A percentile compares a stretch with the other conserved stretches of the same genome.
These are phyloP conservation scores for Megaustenia siamemsis DNA, from an alignment of 2,888 invertebrate genomes.

Conservation along the genomic window DNA sequence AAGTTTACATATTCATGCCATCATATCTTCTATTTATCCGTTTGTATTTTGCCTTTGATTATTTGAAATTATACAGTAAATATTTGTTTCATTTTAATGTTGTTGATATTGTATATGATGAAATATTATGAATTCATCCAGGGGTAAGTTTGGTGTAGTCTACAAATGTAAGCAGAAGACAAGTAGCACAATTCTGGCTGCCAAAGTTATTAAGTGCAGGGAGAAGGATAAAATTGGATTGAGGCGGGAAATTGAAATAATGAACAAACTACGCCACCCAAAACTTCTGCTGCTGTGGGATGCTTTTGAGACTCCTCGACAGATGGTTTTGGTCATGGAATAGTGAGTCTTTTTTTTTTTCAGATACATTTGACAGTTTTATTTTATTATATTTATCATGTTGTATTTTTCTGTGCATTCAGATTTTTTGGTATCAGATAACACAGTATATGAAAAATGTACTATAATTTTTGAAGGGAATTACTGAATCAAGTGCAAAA, in stretches of 20 bases:
- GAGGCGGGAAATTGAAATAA: conserved; percentile 96
- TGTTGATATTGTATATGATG: too few relatives aligned
- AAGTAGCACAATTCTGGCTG: conserved; percentile 86
- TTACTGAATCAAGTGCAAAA: too few relatives aligned
- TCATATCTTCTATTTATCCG: too few relatives aligned
- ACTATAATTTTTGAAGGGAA: too few relatives aligned
- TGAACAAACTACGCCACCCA: conserved; percentile 95
- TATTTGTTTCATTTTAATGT: too few relatives aligned
- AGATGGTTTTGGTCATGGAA: conserved; percentile 97
- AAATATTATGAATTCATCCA: too few relatives aligned
- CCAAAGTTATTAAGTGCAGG: conserved; percentile 91
- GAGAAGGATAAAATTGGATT: conserved; percentile 93
- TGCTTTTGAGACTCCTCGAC: conserved; percentile 86
- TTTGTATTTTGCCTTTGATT: too few relatives aligned
- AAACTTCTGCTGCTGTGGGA: conserved; percentile 98
- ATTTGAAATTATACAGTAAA: too few relatives aligned
- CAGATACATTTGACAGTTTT: not conserved
- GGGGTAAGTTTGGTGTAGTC: conserved; percentile 82
- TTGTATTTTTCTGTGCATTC: not conserved
- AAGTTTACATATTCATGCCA: too few relatives aligned
- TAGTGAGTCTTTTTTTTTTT: conserved; percentile 89
- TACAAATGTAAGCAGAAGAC: conserved; percentile 84
- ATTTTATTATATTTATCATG: not conserved
- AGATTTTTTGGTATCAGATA: not conserved
- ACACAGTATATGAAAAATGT: too few relatives aligned